These are phyloP conservation scores for Gymnoscopelus microlampas DNA, from an alignment of 2,797 vertebrate genomes.

Conservation along the genomic window DNA sequence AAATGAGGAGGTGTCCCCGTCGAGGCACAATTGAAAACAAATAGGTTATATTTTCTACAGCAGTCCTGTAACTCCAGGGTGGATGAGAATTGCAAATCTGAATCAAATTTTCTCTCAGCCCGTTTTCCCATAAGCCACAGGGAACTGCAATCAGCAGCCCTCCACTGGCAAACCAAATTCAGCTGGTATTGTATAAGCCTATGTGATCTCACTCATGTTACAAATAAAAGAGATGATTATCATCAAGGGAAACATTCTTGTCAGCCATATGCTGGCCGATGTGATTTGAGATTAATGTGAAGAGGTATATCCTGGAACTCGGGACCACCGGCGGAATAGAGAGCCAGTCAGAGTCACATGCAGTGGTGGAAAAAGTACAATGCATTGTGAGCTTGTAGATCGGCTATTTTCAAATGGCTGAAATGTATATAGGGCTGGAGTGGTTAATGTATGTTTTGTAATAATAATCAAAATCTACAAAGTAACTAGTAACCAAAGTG, in stretches of 20 bases:
- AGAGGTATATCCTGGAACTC: conserved; percentile 17
- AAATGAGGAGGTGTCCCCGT: conserved; percentile 55
- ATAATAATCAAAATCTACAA: no score
- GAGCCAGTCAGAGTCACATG: conserved; percentile 25
- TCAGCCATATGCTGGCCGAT: conserved; percentile 16
- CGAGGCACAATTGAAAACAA: conserved; percentile 65
- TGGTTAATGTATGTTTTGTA: no score
- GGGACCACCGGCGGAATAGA: conserved; percentile 8
- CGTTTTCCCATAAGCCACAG: conserved; percentile 17
- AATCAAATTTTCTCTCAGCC: conserved; percentile 38
- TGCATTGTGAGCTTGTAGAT: no score
- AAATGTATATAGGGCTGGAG: no score
- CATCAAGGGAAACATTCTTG: conserved; percentile 32
- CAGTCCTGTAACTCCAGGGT: conserved; percentile 48
- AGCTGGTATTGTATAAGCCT: conserved; percentile 16
- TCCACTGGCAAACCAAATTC: conserved; percentile 19
- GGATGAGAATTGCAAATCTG: conserved; percentile 46
- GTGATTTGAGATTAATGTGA: conserved; percentile 30
- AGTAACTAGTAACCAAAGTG: no score
- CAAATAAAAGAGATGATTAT: conserved; percentile 27
- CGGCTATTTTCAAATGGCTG: no score
- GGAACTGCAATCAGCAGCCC: conserved; percentile 30
- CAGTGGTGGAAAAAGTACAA: no score
- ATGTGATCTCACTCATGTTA: conserved; percentile 6
- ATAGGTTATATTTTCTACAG: conserved; percentile 61